Evolutionary conservation across 2,888 invertebrate species (phyloP), one percentile per base, ranked within the genome.

Genomic region (Orgyia antiqua): DNA sequence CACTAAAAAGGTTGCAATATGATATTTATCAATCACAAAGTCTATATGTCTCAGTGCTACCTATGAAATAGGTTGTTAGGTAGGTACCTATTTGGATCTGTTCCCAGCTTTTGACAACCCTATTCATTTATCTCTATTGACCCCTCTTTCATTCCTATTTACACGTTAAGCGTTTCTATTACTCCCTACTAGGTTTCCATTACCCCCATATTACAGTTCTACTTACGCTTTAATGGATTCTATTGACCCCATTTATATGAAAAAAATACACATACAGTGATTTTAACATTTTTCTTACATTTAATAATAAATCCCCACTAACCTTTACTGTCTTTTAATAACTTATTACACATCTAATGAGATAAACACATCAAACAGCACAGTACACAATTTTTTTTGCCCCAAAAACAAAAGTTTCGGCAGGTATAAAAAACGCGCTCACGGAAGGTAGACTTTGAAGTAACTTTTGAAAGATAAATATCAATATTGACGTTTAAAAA

Each of bases 81-180:
- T 25, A 24, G 27, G n/a, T n/a, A n/a, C n/a, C n/a, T 31, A 29
- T 25, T 12, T 4, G 21, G 12, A 26, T 28, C 19, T 29, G 8
- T 29, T 29, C 20, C 23, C 27, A 31, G 28, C 24, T 31, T 34
- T 36, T 36, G 31, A 31, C 27, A 49, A 36, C 36, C 31, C 28
- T 34, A 27, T 30, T 30, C 18, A 34, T 30, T 34, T 27, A 34
- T 23, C 13, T 34, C 26, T 34, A 30, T 29, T 34, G 27, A 31
- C 21, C 36, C 36, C 25, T 36, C 31, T 31, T 31, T 28, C 2
- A 28, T 36, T 36, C 27, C 36, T 36, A 28, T 35, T 35, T 30
- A 35, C 1, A 35, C 33, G 23, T 29, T 26, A 36, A 6, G 7
- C 28, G 26, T 17, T 36, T 29, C 30, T 27, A 27, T 27, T 29